phyloP scores from a whole-genome alignment of 2,113 vertebrate genomes.

The Pluvianellus socialis region DNA sequence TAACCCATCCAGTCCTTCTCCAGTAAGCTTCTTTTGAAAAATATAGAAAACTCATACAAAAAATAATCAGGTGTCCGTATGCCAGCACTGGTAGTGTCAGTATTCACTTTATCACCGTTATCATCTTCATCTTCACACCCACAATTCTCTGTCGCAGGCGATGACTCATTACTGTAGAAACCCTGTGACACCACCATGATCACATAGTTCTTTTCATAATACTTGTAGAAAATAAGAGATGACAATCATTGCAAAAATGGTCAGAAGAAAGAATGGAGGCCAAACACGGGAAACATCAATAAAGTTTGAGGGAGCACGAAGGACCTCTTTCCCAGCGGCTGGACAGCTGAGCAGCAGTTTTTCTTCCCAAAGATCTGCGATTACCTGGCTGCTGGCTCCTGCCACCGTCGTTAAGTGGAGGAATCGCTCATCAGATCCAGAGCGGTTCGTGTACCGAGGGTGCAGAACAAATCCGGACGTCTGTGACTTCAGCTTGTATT shows the following conservation, averaged over 20 bases:
- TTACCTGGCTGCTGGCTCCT: not conserved
- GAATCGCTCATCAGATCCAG: not conserved
- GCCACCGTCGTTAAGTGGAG: not conserved
- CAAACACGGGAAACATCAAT: not conserved
- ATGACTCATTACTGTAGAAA: not conserved
- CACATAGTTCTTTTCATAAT: not conserved
- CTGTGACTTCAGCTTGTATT: not conserved
- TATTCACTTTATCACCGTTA: not conserved
- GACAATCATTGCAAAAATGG: not conserved
- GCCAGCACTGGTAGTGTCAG: not conserved
- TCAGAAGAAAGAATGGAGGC: not conserved
- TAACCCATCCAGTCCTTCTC: not conserved
- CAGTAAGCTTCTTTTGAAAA: not conserved
- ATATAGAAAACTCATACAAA: not conserved
- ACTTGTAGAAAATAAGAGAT: not conserved
- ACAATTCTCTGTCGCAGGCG: fast-evolving
- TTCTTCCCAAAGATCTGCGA: not conserved
- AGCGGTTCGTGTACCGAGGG: fast-evolving
- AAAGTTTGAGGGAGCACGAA: not conserved
- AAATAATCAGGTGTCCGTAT: not conserved
- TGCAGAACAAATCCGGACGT: not conserved
- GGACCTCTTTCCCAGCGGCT: not conserved
- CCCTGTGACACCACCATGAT: not conserved
- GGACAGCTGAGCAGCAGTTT: not conserved
- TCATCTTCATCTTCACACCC: not conserved